Percentiles rank a stretch among this genome's conserved stretches.
Evolutionary conservation across 2,797 vertebrate genomes (phyloP).

Genomic region (Tokudaia tokunoshimensis): DNA sequence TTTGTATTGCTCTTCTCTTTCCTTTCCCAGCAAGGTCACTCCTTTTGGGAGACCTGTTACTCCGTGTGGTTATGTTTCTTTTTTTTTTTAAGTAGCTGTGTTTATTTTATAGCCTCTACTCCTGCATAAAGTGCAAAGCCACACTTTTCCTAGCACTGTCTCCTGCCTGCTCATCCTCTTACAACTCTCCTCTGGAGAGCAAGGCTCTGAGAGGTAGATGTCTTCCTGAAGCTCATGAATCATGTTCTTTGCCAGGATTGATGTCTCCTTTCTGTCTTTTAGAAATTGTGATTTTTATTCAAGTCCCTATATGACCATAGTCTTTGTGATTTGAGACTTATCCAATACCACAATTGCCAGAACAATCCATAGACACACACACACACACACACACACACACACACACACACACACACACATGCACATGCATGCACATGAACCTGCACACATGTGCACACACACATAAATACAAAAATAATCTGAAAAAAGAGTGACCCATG

Average conservation of each 20-base stretch:
- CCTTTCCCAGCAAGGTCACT: neutral
- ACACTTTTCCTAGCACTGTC: rapidly evolving
- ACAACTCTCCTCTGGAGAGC: neutral
- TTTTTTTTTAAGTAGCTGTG: neutral
- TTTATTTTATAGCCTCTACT: neutral
- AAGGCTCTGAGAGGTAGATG: neutral
- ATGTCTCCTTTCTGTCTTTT: neutral
- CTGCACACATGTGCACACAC: too few relatives aligned
- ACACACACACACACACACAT: neutral
- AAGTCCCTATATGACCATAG: neutral
- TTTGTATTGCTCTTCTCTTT: neutral
- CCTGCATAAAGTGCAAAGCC: neutral
- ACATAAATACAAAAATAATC: neutral
- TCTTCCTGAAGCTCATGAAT: neutral
- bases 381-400: neutral
- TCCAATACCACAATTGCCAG: neutral
- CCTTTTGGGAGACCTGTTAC: neutral
- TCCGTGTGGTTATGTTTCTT: neutral
- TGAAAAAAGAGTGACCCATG: neutral
- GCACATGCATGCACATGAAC: too few relatives aligned
- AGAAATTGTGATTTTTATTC: neutral
- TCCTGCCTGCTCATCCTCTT: neutral
- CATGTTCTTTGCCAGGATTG: neutral
- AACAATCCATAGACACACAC: neutral
- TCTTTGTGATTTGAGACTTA: neutral